Base-by-base conservation (phyloP, 2,797 vertebrate species). In the Paratrypauchen microcephalus region DNA sequence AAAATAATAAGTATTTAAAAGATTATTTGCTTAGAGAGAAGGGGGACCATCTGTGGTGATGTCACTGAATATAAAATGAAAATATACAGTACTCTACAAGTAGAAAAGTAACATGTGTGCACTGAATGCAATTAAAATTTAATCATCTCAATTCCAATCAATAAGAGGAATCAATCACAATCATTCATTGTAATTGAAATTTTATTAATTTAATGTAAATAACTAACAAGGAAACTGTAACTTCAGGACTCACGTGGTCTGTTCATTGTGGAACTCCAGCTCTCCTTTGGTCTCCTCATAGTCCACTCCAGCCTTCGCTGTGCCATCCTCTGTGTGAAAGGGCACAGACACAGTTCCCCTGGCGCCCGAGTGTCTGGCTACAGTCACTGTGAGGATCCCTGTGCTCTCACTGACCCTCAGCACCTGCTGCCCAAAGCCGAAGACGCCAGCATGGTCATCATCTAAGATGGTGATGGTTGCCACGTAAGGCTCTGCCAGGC, bases 371-470 rank as follows among this genome's bases (percentile, higher is more conserved):
- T 95, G 95, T 45, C 96, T 91, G 83, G 93, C 76, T 62, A 99
- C 96, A 3, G 90, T 94, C 82, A 96, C 93, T n/a, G 93, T 90
- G 84, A 97, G 89, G 1, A 87, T 86, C 48, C 96, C 97, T 55
- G 95, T 94, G 85, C 95, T 96, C 91, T 98, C 96, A 30, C 96
- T 95, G 74, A 98, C 96, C 4, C 93, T 93, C 77, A 96, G 66
- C 81, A 95, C 70, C 32, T 88, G 87, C 56, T 96, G 95, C 32
- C 93, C 90, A 82, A 99, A 99, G 3, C 94, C 93, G 90, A 99
- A 99, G 87, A 98, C 95, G 18, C 97, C 97, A 0, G 96, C 97
- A 26, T 99, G 97, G 91, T 99, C 97, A 55, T 98, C 97, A 0
- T 99, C 97, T 84, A 99, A 71, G 86, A 99, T 99, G 26, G 96